phyloP scores from a whole-genome alignment of 1,140 invertebrate species.

The Caenorhabditis briggsae region DNA sequence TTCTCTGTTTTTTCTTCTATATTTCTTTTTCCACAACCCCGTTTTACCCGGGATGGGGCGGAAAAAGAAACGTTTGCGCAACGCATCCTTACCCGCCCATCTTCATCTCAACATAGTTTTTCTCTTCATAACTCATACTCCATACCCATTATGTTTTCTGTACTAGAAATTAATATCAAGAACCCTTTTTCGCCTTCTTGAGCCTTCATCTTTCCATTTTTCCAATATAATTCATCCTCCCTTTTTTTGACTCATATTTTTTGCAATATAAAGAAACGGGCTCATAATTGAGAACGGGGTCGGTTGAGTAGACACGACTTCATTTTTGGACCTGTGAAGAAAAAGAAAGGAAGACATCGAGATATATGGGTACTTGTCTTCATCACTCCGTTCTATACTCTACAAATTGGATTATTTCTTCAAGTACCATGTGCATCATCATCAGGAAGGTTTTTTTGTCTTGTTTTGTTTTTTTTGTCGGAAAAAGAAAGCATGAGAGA shows the following conservation, averaged over 20 bases:
- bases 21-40: constrained; percentile 41
- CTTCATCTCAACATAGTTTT: constrained; percentile 15
- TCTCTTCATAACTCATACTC: constrained; percentile 44
- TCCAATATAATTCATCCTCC: background rate
- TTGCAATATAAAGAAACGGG: background rate
- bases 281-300: constrained; percentile 40
- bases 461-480: too few relatives aligned
- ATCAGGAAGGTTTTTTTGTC: too few relatives aligned
- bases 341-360: background rate
- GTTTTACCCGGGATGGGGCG: background rate
- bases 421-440: background rate
- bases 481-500: too few relatives aligned
- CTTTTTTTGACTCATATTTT: background rate
- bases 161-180: background rate
- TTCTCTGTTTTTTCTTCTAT: constrained; percentile 10
- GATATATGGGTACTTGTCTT: constrained; percentile 4
- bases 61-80: constrained; percentile 44
- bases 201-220: constrained; percentile 3
- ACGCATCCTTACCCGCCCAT: constrained; percentile 1
- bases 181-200: background rate
- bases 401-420: constrained; percentile 4
- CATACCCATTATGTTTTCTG: background rate
- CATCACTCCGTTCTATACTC: constrained; percentile 10
- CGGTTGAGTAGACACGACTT: background rate
- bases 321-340: background rate